phyloP scores from a whole-genome alignment of 2,888 invertebrate species.

The Meloe dianella region DNA sequence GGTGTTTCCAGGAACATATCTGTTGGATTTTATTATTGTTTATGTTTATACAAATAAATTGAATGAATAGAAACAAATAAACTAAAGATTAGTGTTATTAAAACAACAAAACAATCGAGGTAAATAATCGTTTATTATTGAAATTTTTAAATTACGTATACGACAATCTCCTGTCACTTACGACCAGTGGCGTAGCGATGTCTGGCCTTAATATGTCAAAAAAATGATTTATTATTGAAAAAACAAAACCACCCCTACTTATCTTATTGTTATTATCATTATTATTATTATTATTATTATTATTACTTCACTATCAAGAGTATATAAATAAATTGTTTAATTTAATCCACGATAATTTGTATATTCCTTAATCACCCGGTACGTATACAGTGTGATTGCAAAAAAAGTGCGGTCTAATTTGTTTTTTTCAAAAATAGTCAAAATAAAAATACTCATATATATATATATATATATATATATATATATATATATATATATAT shows the following conservation, averaged over 20 bases:
- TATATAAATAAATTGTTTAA: no score
- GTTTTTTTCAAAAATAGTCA: neutral
- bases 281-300: no score
- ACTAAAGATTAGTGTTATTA: neutral
- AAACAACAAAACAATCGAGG: neutral
- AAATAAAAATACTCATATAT: neutral
- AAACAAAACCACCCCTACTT: neutral
- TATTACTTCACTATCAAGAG: no score
- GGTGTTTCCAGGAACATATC: neutral
- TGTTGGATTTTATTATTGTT: constrained; percentile 5
- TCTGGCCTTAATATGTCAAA: neutral
- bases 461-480: no score
- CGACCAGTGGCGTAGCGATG: neutral
- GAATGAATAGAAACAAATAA: neutral
- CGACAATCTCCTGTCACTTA: neutral
- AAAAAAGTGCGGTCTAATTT: neutral
- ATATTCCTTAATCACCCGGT: no score
- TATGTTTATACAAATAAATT: neutral
- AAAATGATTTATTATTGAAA: constrained; percentile 1
- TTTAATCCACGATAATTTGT: no score
- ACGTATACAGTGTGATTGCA: no score
- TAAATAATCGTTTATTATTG: neutral
- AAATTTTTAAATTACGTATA: neutral
- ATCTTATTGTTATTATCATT: neutral
- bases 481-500: no score